Evolutionary conservation across 2,888 invertebrate species (phyloP), one percentile per base, ranked within the genome.

Genomic region (Zygaena filipendulae): DNA sequence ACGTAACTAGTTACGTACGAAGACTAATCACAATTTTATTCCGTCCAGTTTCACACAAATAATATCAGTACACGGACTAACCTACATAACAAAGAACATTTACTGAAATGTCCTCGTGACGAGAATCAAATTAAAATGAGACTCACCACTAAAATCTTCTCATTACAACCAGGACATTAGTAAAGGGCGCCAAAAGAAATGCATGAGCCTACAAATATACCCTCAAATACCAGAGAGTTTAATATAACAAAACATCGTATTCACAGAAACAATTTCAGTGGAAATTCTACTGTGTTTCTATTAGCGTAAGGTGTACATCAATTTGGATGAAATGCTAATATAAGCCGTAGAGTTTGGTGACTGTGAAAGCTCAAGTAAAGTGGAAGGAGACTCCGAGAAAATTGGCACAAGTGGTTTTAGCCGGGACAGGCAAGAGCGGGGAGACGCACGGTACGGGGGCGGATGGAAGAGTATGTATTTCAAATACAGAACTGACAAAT

Each of bases 371-470:
- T 69, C 66, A 63, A 72, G 69, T 70, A 72, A 72, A 77, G 69
- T 74, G 69, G 72, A 70, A 70, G 68, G 62, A 74, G 72, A 69
- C 70, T 56, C 68, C 59, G 61, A 71, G 71, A 77, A 75, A 77
- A 79, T 81, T 75, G 80, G 81, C 74, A 80, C 77, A 79, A 81
- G 80, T 77, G 75, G 75, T 79, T 75, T 72, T 71, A 79, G 74
- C 58, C 48, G 60, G 58, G 64, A 54, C 52, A 56, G 62, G 60
- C 52, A 57, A 50, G 46, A 35, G 52, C 50, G 49, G 57, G 50
- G 47, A 42, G 42, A 35, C 41, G 51, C 43, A 52, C 42, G 53
- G 51, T 39, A 57, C 45, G 56, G 56, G 57, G 59, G 42, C 38
- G 43, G 47, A 39, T 16, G 41, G 47, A 36, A 59, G 56, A 39